Percentiles rank a stretch among this genome's conserved stretches.
phyloP scores from a whole-genome alignment of 2,113 vertebrate genomes.

The Platichthys flesus region DNA sequence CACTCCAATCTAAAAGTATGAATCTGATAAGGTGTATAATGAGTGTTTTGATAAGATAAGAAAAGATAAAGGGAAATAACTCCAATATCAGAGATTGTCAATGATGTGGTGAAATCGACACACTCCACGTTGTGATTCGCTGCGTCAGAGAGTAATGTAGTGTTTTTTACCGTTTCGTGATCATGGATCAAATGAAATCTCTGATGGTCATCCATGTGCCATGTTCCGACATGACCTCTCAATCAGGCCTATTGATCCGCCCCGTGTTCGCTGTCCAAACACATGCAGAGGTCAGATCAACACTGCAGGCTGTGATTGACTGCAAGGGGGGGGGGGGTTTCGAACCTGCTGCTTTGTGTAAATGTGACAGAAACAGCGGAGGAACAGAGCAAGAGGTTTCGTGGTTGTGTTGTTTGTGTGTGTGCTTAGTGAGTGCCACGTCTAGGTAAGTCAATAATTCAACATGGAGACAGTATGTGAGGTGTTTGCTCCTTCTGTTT shows the following conservation, averaged over 20 bases:
- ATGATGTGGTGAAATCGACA: not conserved
- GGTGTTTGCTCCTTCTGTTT: conserved; percentile 34
- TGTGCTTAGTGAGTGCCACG: too few species aligned
- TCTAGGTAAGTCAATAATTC: conserved; percentile 42
- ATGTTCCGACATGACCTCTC: conserved; percentile 78
- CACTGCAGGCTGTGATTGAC: conserved; percentile 53
- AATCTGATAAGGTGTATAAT: not conserved
- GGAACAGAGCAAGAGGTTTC: too few species aligned
- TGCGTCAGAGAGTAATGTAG: not conserved
- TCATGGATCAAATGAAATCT: conserved; percentile 59
- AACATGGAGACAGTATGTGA: conserved; percentile 23
- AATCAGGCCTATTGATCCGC: conserved; percentile 78
- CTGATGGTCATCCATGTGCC: conserved; percentile 63
- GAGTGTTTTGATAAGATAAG: not conserved
- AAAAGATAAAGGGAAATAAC: too few species aligned
- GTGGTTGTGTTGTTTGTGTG: not conserved
- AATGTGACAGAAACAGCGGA: not conserved
- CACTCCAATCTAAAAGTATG: not conserved
- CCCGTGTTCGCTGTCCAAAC: conserved; percentile 70
- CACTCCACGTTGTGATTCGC: not conserved
- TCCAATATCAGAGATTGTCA: not conserved
- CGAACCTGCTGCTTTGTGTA: not conserved
- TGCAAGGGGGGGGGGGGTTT: not conserved
- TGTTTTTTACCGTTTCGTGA: conserved; percentile 24
- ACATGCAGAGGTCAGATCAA: conserved; percentile 57